Evolutionary conservation across 2,888 invertebrate genomes (phyloP).

Genomic region (Melipona beecheii): DNA sequence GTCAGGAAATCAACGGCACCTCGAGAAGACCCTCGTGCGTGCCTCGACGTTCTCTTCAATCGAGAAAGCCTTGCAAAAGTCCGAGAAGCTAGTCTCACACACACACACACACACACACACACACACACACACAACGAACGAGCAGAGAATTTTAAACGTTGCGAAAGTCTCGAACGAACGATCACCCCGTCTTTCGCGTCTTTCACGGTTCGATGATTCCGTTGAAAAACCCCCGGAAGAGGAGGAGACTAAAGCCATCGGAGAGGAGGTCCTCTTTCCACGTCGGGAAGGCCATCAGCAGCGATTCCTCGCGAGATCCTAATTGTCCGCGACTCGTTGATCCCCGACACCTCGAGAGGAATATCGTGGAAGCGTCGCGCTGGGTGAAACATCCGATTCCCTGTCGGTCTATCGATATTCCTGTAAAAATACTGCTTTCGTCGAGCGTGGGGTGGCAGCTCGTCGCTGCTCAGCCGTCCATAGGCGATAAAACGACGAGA

Average conservation of each 20-base stretch:
- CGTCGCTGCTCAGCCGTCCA: conserved; percentile 31
- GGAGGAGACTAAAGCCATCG: background rate
- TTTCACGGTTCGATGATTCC: background rate
- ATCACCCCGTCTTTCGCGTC: background rate
- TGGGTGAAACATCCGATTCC: conserved; percentile 9
- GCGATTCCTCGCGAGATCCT: background rate
- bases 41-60: too few species aligned
- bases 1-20: background rate
- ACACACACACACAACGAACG: too few species aligned
- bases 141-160: background rate
- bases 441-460: conserved; percentile 6
- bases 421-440: conserved; percentile 32
- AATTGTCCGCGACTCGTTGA: background rate
- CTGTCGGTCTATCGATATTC: conserved; percentile 13
- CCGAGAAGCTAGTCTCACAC: too few species aligned
- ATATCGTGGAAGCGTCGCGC: background rate
- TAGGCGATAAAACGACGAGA: conserved; percentile 70
- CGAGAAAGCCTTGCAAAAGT: too few species aligned
- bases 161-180: background rate
- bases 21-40: background rate
- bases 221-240: background rate
- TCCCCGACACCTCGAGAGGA: too few species aligned
- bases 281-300: background rate
- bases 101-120: too few species aligned
- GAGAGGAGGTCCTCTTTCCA: too few species aligned